Evolutionary conservation across 2,113 vertebrate species (phyloP).

Genomic region (Eulemur rufifrons): DNA sequence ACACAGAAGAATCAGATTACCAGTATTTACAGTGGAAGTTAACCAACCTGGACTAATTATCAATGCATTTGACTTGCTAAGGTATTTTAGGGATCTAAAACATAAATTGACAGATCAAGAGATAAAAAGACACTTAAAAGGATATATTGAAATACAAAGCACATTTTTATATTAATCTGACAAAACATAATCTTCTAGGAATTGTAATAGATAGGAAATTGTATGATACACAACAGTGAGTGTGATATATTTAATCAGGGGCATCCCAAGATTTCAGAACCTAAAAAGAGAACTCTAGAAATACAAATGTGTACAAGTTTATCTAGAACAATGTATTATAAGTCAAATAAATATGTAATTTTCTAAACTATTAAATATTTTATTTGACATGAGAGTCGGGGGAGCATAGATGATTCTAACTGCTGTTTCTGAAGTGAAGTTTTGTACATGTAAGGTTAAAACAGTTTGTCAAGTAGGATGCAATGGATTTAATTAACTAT

Average conservation of each 20-base stretch:
- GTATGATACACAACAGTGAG: not conserved
- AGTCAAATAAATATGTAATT: conserved; percentile 14
- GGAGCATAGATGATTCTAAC: not conserved
- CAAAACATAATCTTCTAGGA: not conserved
- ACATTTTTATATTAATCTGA: not conserved
- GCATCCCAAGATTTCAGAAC: not conserved
- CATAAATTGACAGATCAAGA: not conserved
- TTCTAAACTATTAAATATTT: not conserved
- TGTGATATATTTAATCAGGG: not conserved
- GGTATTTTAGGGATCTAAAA: not conserved
- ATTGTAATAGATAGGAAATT: not conserved
- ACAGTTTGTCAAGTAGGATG: not conserved
- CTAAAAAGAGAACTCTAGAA: not conserved
- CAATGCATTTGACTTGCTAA: not conserved
- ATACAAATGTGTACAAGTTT: not conserved
- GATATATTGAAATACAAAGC: not conserved
- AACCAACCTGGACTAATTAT: not conserved
- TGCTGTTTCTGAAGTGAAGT: not conserved
- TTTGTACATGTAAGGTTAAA: not conserved
- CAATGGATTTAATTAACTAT: not conserved
- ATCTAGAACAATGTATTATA: not conserved
- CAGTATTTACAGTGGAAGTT: not conserved
- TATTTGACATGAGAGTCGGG: not conserved
- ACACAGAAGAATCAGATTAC: not conserved
- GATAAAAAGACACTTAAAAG: not conserved